Percentiles rank a stretch among this genome's conserved stretches.
Evolutionary conservation across 2,888 invertebrate genomes (phyloP).

Genomic region (Rhabditoides inermis): DNA sequence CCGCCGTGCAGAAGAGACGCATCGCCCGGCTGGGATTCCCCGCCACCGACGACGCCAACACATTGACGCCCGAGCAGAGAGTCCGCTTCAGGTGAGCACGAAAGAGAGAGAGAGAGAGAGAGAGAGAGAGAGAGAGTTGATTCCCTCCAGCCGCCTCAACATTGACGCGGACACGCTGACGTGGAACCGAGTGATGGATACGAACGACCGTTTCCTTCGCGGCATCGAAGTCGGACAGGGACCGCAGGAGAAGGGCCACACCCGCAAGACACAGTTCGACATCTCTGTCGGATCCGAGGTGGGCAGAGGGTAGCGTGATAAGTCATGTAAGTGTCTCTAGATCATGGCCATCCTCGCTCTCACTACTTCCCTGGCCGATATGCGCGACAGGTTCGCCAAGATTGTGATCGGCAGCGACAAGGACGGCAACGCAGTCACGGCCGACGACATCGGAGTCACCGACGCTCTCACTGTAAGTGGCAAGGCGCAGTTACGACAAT

Average conservation of each 20-base stretch:
- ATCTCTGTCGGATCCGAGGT: conserved; percentile 88
- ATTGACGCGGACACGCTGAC: conserved; percentile 81
- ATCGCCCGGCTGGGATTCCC: conserved; percentile 40
- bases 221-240: conserved; percentile 79
- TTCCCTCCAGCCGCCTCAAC: conserved; percentile 75
- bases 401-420: conserved; percentile 71
- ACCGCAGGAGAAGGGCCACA: conserved; percentile 77
- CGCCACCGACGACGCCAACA: conserved; percentile 38
- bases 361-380: conserved; percentile 73
- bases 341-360: conserved; percentile 95
- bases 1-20: conserved; percentile 70
- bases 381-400: conserved; percentile 74
- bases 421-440: conserved; percentile 71
- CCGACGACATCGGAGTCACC: conserved; percentile 85
- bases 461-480: conserved; percentile 71
- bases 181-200: conserved; percentile 90
- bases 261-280: conserved; percentile 75
- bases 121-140: too few relatives aligned
- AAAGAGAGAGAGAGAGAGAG: too few relatives aligned
- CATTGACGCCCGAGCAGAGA: conserved; percentile 26
- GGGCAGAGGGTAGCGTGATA: too few relatives aligned
- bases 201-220: conserved; percentile 87
- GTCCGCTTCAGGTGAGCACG: too few relatives aligned
- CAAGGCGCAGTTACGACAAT: not conserved
- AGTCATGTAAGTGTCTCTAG: too few relatives aligned